phyloP scores from a whole-genome alignment of 2,113 vertebrate genomes.

The Butastur rufipennis region DNA sequence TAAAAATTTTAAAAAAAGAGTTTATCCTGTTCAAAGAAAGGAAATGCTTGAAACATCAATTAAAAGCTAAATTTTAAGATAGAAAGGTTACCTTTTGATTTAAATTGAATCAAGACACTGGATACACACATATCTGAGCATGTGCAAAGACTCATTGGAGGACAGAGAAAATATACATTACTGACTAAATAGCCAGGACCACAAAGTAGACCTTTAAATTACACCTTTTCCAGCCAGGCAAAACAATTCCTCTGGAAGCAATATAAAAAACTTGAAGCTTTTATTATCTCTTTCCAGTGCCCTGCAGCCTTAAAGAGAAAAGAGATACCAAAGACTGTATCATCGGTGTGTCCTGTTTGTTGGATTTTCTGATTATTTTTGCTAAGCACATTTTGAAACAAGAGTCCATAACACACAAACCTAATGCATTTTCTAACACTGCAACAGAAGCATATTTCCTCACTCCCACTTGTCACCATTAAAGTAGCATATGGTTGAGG shows the following conservation, averaged over 20 bases:
- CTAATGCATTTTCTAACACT: background rate
- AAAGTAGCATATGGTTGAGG: background rate
- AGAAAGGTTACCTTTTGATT: background rate
- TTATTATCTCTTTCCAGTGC: background rate
- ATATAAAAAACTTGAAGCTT: background rate
- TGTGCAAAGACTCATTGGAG: background rate
- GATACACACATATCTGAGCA: background rate
- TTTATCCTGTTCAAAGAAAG: background rate
- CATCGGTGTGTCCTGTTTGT: background rate
- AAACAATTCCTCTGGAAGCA: background rate
- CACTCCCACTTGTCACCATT: background rate
- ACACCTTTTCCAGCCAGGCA: background rate
- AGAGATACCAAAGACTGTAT: background rate
- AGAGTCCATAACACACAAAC: background rate
- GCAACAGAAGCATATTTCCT: background rate
- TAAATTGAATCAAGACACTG: background rate
- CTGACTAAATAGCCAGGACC: background rate
- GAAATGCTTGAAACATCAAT: background rate
- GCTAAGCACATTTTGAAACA: background rate
- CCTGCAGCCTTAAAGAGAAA: background rate
- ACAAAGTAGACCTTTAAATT: background rate
- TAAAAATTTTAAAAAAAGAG: too few species aligned
- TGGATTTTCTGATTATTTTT: background rate
- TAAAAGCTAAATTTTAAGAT: background rate
- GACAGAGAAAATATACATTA: background rate